These are phyloP conservation scores for Cryptomyrus ogoouensis DNA, from an alignment of 2,113 vertebrate species.

Conservation along the genomic window DNA sequence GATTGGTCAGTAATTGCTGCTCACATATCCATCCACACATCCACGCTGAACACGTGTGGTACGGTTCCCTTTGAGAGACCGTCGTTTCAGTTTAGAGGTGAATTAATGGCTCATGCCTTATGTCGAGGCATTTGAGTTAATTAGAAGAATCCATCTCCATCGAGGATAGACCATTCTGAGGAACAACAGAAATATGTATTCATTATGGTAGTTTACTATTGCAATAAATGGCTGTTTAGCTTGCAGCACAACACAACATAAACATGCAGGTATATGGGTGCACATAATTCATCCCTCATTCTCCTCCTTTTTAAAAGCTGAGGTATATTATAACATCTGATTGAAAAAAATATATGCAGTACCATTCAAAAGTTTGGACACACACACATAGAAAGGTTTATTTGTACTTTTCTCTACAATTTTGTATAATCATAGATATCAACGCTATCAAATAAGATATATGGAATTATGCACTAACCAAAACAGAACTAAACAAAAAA, in stretches of 20 bases:
- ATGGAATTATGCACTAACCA: not conserved
- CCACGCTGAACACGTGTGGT: conserved; percentile 23
- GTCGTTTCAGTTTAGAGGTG: conserved; percentile 44
- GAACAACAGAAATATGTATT: conserved; percentile 16
- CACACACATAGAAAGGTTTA: not conserved
- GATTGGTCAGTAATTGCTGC: not conserved
- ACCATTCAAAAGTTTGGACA: not conserved
- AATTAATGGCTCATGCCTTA: conserved; percentile 48
- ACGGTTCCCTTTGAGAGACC: conserved; percentile 42
- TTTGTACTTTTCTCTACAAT: not conserved
- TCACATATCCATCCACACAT: conserved; percentile 21
- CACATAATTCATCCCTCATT: not conserved
- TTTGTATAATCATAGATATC: not conserved
- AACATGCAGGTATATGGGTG: not conserved
- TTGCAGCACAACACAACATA: not conserved
- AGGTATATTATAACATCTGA: not conserved
- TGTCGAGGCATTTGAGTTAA: conserved; percentile 42
- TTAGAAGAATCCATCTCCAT: conserved; percentile 48
- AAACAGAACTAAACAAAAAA: not conserved
- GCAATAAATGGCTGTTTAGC: conserved; percentile 26
- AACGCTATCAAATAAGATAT: not conserved
- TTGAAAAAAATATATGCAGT: not conserved
- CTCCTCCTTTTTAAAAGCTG: not conserved
- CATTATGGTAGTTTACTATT: conserved; percentile 33
- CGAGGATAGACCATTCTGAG: conserved; percentile 24